Base-by-base conservation (phyloP, 2,888 invertebrate species). In the Lobophora halterata region DNA sequence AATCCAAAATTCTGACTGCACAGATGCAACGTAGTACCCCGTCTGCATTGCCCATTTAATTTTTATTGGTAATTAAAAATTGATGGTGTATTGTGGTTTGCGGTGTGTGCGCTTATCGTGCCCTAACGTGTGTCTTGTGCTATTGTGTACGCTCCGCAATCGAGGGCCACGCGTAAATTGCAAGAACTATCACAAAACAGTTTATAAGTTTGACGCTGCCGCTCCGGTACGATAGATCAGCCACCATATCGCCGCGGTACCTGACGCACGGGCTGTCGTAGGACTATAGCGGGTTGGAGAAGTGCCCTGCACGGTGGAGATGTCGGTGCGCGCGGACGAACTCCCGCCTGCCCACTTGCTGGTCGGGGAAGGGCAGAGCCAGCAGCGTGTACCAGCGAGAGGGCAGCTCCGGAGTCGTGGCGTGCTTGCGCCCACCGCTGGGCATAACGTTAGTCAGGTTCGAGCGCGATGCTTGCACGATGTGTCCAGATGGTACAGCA, bases 321-420 rank as follows among this genome's bases (percentile, higher is more conserved):
- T 90, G 90, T 46, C 93, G 90, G 76, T 91, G 92, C 66, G 91
- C 91, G 65, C 95, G 91, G 56, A 91, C 92, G 66, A 94, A 92
- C 86, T 96, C 95, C 51, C 96, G 91, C 69, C 95, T 89, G 61
- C 95, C 96, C 67, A 96, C 92, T 79, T 95, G 96, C 89, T 96
- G 96, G 89, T 97, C 96, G 68, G 96, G 95, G 88, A 97, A 97
- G 58, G 96, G 96, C 70, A 96, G 90, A 58, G 96, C 96, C 79
- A 96, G 91, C 65, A 96, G 91, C 49, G 95, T 96, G 90, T 95
- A 96, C 94, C 95, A 95, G 62, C 95, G 90, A 55, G 95, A 92
- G 39, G 94, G 94, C 89, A 93, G 91, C 70, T 91, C 91, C 46
- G 85, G 77, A 49, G 83, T 80, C 57, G 81, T 75, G 14, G 71